Evolutionary conservation across 2,888 invertebrate species (phyloP), one percentile per base, ranked within the genome.

Genomic region (Apamea crenata): DNA sequence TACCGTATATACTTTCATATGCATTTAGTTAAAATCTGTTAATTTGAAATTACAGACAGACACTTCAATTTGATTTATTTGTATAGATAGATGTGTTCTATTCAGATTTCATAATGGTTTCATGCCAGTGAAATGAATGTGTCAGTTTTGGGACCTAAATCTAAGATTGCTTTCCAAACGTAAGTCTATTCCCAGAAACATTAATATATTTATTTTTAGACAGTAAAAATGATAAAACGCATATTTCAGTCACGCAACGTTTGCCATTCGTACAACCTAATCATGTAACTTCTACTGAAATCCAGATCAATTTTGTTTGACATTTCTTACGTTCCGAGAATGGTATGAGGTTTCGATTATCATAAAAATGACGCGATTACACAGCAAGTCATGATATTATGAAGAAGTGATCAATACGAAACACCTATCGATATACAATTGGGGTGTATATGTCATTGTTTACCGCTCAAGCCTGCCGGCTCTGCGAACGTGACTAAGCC

Each of bases 401-500:
- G 82, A 77, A 77, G 75, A 78, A 87, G 73, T 89, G 83, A 88
- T 89, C 83, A 77, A 88, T 87, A 87, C 72, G 86, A 44, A 78
- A 81, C 85, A 88, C 86, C 87, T 89, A 89, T 89, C 83, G 84
- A 84, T 88, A 85, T 86, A 88, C 77, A 84, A 86, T 86, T 85
- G 77, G 86, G 83, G 79, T 84, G 81, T 88, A 85, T 87, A 86
- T 84, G 82, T 81, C 84, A 87, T 91, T 92, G 91, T 92, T 92
- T 92, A 89, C 90, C 86, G 80, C 84, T 87, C 76, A 82, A 82
- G 83, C 84, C 83, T 70, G 77, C 73, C 65, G 73, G 77, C 88
- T 87, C 83, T 70, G 88, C 91, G 93, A 90, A 92, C 93, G 92
- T 95, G 95, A 95, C 94, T 93, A 91, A 92, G 93, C 92, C 90